Base-by-base conservation (phyloP, 1,140 invertebrate species). In the Dysdera silvatica region DNA sequence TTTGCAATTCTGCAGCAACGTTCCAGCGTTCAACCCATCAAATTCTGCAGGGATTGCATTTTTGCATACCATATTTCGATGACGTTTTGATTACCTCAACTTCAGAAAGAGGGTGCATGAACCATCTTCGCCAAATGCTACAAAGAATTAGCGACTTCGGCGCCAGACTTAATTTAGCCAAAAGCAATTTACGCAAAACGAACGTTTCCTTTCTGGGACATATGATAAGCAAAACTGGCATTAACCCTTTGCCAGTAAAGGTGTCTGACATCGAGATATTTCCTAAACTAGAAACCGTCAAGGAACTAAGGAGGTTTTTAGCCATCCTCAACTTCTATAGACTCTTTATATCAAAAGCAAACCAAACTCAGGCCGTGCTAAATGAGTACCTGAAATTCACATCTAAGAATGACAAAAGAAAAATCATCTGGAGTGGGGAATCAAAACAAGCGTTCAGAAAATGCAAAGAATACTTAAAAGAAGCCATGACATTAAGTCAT, bases 261-360 rank as follows among this genome's bases (percentile, higher is more conserved):
- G 54, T 73, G 1, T 32, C 67, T 62, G 71, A 70, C 12, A 65
- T 76, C 48, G n/a, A 14, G 33, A 53, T 74, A 12, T 68, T 71
- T 49, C 41, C 55, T 5, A 18, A 10, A 33, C 72, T 69, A 16
- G 69, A 49, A 47, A 73, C 63, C 59, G 56, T 69, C 5, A 73
- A 74, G 40, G 71, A 78, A 40, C 29, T 81, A 0, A 61, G 75
- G 43, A 23, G 70, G 26, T 80, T 82, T 63, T 37, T 81, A 2
- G 79, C 80, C 3, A 66, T 81, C 28, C 14, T n/a, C 16, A 35
- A 35, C 8, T 59, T 16, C 43, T 49, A 31, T 20, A n/a, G 41
- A 28, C 12, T 29, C 52, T 56, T 61, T 45, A 54, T 61, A 14
- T 28, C n/a, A 2, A 37, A 41, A 20, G n/a, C n/a, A n/a, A n/a